These are phyloP conservation scores for Volucella inflata DNA, from an alignment of 2,888 invertebrate genomes.

Conservation along the genomic window DNA sequence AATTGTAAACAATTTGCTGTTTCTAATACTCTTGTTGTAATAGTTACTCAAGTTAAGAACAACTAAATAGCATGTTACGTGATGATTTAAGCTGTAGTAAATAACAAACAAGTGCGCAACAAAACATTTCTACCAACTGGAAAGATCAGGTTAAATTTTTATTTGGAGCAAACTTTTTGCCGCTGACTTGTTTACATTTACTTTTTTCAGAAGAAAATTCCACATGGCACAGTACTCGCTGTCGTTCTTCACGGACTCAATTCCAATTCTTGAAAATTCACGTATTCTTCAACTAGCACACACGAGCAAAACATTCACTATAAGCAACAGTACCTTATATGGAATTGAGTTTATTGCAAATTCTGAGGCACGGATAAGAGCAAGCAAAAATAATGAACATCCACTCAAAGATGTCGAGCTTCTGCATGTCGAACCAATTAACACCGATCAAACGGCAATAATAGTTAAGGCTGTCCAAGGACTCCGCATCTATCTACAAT, in stretches of 20 bases:
- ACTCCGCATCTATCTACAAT: constrained; percentile 30
- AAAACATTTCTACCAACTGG: no score
- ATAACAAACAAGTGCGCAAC: no score
- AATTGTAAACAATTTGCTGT: no score
- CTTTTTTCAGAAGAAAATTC: no score
- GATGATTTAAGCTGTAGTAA: no score
- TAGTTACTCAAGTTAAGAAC: no score
- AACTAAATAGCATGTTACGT: no score
- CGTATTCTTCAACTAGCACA: not conserved
- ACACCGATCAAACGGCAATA: constrained; percentile 15
- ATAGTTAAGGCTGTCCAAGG: constrained; percentile 28
- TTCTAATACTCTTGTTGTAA: no score
- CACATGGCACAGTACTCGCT: constrained; percentile 18
- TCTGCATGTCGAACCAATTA: constrained; percentile 9
- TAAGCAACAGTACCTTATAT: constrained; percentile 16
- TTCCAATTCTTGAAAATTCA: constrained; percentile 11
- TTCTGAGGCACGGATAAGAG: constrained; percentile 1
- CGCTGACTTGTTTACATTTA: no score
- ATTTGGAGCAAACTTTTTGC: no score
- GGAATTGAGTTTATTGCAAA: constrained; percentile 11
- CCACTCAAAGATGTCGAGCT: constrained; percentile 4
- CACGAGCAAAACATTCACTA: constrained; percentile 9
- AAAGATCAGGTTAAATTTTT: no score
- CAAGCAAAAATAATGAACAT: not conserved
- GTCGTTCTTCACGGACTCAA: not conserved